These are phyloP conservation scores for Holothuria glaberrima DNA, from an alignment of 35 echinoderm and acorn worm genomes.

Conservation along the genomic window DNA sequence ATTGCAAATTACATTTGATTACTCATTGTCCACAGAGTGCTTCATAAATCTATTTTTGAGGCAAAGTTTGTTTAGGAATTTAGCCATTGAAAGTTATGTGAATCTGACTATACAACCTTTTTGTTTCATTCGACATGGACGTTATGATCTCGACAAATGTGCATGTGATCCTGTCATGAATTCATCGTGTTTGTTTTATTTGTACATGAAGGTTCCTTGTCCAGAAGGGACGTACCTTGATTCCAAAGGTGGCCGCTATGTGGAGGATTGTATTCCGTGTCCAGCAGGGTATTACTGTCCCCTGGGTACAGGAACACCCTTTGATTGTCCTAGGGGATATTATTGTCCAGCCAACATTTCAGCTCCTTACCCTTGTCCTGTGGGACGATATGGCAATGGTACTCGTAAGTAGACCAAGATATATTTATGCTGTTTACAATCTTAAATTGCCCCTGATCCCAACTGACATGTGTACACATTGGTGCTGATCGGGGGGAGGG, in stretches of 20 bases:
- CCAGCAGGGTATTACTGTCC: constrained; percentile 82
- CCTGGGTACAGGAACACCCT: constrained; percentile 71
- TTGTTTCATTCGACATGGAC: neutral
- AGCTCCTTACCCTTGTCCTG: constrained; percentile 74
- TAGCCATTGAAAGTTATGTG: too few species aligned
- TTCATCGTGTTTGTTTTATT: neutral
- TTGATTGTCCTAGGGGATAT: constrained; percentile 80
- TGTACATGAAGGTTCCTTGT: constrained; percentile 71
- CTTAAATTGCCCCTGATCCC: too few species aligned
- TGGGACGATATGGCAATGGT: constrained; percentile 84
- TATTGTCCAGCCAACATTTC: constrained; percentile 92
- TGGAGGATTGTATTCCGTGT: constrained; percentile 88
- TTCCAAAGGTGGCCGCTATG: constrained; percentile 54
- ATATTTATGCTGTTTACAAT: too few species aligned
- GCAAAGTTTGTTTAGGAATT: too few species aligned
- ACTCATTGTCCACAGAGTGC: too few species aligned
- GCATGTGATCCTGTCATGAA: neutral
- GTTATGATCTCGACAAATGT: neutral
- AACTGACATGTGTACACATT: too few species aligned
- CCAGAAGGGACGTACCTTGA: constrained; percentile 83
- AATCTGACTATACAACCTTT: neutral
- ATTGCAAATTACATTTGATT: too few species aligned
- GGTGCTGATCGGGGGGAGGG: too few species aligned
- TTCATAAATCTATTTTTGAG: too few species aligned
- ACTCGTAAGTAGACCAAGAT: constrained; percentile 61